Conservation (phyloP, 2,797 vertebrate genomes). For the Odontamblyopus rebecca region DNA sequence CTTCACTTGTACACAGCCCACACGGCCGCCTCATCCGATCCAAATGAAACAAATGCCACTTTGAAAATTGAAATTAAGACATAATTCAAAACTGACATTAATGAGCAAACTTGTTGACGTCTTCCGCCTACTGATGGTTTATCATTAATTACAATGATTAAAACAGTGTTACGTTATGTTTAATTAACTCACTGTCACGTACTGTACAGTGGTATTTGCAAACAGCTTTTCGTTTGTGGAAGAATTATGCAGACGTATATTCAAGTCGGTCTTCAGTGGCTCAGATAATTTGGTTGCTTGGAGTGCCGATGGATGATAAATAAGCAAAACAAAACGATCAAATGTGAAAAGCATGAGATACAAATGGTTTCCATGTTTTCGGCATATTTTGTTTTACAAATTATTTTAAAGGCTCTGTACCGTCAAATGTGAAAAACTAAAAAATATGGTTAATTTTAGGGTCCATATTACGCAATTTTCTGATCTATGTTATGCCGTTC, state of each 20-base stretch:
- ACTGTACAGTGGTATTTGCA: neutral
- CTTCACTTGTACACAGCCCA: neutral
- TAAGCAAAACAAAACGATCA: neutral
- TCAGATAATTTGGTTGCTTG: neutral
- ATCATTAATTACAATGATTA: neutral
- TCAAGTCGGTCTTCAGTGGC: neutral
- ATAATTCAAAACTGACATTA: neutral
- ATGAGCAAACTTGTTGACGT: neutral
- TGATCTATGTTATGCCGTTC: too few species aligned
- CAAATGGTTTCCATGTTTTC: too few species aligned
- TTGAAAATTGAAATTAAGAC: neutral
- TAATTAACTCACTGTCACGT: neutral
- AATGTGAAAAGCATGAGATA: neutral
- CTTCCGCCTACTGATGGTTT: neutral
- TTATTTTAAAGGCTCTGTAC: too few species aligned
- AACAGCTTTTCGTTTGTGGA: neutral
- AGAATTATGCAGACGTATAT: neutral
- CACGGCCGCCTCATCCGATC: neutral
- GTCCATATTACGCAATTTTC: too few species aligned
- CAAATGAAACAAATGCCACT: constrained; percentile 1
- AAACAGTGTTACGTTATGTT: neutral
- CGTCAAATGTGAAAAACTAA: too few species aligned
- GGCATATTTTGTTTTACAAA: too few species aligned
- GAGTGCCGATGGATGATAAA: neutral
- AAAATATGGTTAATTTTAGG: too few species aligned